A percentile compares a stretch with the other conserved stretches of the same genome.
These are phyloP conservation scores for Salarias fasciatus DNA, from an alignment of 2,797 vertebrate genomes.

Conservation along the genomic window DNA sequence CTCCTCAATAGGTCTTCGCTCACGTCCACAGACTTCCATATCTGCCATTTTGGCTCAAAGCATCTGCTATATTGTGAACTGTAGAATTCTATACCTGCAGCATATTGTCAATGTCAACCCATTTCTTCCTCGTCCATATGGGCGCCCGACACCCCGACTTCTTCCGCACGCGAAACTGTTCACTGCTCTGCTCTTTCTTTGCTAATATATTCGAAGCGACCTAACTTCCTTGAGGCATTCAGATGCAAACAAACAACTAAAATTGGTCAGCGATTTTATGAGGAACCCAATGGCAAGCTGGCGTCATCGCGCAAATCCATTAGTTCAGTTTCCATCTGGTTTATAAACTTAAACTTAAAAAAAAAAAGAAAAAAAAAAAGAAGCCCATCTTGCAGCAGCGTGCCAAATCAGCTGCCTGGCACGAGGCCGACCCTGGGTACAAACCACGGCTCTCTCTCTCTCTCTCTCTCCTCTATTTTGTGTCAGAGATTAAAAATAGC, in stretches of 20 bases:
- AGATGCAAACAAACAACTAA: constrained; percentile 31
- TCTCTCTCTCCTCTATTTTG: constrained; percentile 64
- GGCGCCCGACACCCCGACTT: no score
- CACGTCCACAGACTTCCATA: no score
- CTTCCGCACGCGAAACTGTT: not conserved
- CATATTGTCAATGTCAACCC: no score
- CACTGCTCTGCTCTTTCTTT: constrained; percentile 2
- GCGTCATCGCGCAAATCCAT: constrained; percentile 59
- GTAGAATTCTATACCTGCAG: no score
- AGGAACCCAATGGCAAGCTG: constrained; percentile 41
- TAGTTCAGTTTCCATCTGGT: constrained; percentile 73
- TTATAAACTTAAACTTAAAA: constrained; percentile 59
- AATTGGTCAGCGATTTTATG: constrained; percentile 25
- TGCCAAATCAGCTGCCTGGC: constrained; percentile 79
- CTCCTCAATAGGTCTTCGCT: no score
- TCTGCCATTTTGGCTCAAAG: no score
- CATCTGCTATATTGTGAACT: no score
- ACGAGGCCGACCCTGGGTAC: constrained; percentile 49
- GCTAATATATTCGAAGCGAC: constrained; percentile 19
- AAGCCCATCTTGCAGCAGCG: constrained; percentile 21
- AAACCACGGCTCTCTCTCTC: constrained; percentile 44
- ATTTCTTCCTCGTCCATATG: no score
- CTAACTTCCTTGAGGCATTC: constrained; percentile 22
- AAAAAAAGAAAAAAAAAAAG: constrained; percentile 19
- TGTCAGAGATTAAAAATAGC: constrained; percentile 82